These are phyloP conservation scores for Stenoptilia bipunctidactyla DNA, from an alignment of 2,888 invertebrate genomes.

Conservation along the genomic window DNA sequence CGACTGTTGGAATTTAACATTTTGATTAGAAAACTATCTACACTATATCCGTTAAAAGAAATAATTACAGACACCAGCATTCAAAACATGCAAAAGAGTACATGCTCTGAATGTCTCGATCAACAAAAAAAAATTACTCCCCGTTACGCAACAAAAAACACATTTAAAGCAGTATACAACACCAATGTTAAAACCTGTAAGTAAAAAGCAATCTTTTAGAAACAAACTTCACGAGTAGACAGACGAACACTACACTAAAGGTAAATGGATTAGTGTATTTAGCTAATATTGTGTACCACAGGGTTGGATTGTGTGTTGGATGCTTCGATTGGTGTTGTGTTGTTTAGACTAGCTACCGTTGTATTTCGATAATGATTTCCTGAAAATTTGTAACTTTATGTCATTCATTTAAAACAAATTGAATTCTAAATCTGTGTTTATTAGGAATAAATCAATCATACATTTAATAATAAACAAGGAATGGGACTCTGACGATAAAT, in stretches of 20 bases:
- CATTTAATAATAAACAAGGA: too few species aligned
- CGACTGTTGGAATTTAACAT: slow-evolving; percentile 41
- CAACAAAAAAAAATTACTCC: background rate
- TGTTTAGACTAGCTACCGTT: slow-evolving; percentile 28
- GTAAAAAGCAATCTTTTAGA: too few species aligned
- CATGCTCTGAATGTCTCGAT: background rate
- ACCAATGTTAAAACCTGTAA: background rate
- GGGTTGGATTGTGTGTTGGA: slow-evolving; percentile 37
- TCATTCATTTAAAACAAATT: too few species aligned
- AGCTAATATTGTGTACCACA: slow-evolving; percentile 39
- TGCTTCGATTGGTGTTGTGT: slow-evolving; percentile 35
- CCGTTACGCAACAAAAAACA: too few species aligned
- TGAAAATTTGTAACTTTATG: too few species aligned
- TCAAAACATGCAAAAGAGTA: background rate
- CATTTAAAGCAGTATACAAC: slow-evolving; percentile 2
- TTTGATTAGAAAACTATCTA: too few species aligned
- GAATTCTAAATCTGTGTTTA: too few species aligned
- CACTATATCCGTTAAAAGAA: too few species aligned
- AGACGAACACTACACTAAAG: background rate
- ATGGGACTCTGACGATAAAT: slow-evolving; percentile 12
- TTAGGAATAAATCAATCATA: too few species aligned
- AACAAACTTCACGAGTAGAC: too few species aligned
- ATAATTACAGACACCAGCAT: too few species aligned
- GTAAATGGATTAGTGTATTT: slow-evolving; percentile 6
- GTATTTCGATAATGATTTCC: slow-evolving; percentile 47